phyloP scores from a whole-genome alignment of 2,797 vertebrate genomes.

The Okamejei kenojei region DNA sequence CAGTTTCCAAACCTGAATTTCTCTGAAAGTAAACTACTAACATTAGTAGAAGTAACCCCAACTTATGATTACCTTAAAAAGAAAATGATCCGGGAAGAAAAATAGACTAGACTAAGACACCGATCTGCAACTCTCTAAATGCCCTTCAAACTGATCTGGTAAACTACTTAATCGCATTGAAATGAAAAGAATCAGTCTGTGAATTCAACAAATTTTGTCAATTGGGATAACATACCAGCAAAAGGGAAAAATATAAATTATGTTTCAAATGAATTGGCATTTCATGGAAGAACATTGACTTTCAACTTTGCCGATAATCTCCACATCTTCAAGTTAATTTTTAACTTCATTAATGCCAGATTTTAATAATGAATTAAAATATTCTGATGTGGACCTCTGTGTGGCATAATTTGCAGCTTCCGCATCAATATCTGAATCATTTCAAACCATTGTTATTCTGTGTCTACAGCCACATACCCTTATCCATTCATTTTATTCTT shows the following conservation, averaged over 20 bases:
- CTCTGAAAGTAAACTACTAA: not conserved
- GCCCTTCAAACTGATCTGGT: not conserved
- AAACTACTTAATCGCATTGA: not conserved
- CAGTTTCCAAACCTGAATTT: not conserved
- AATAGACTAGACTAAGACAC: too few species aligned
- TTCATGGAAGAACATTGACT: not conserved
- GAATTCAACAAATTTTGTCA: too few species aligned
- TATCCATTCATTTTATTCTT: not conserved
- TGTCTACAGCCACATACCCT: not conserved
- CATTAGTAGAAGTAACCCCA: not conserved
- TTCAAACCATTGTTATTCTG: not conserved
- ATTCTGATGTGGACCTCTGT: not conserved
- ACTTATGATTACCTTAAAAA: not conserved
- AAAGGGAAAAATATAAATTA: too few species aligned
- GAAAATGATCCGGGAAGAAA: not conserved
- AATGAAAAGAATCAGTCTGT: too few species aligned
- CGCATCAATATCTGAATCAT: not conserved
- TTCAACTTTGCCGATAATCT: not conserved
- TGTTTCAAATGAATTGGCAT: too few species aligned
- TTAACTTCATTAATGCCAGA: not conserved
- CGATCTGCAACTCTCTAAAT: not conserved
- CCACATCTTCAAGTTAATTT: not conserved
- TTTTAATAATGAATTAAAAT: not conserved
- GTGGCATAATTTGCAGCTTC: not conserved
- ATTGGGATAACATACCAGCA: too few species aligned